Conservation (phyloP, 2,888 invertebrate species). For the Coelinius sp. region DNA sequence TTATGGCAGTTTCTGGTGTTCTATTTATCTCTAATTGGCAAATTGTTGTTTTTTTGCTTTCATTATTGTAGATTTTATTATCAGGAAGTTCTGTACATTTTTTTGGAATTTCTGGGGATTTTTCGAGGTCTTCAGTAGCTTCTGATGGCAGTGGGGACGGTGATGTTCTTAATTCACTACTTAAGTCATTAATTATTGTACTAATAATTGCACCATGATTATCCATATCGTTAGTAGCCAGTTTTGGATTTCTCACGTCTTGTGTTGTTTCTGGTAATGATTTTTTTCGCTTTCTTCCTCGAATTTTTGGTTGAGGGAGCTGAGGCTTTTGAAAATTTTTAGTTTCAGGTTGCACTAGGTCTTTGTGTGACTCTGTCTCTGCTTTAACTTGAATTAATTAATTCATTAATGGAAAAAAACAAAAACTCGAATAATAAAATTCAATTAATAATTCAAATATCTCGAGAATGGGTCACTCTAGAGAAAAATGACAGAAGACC, state of each 20-base stretch:
- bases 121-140: not conserved
- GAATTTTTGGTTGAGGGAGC: conserved; percentile 42
- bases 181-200: not conserved
- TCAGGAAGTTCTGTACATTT: not conserved
- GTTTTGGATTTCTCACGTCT: conserved; percentile 24
- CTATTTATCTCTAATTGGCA: conserved; percentile 18
- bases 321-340: conserved; percentile 24
- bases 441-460: too few relatives aligned
- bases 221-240: conserved; percentile 36
- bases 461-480: too few relatives aligned
- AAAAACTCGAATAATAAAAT: too few relatives aligned
- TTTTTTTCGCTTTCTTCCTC: conserved; percentile 50
- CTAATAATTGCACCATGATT: conserved; percentile 35
- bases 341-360: not conserved
- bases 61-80: not conserved
- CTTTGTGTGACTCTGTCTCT: conserved; percentile 45
- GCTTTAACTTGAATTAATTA: conserved; percentile 39
- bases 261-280: conserved; percentile 30
- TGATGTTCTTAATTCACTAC: conserved; percentile 44
- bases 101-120: not conserved
- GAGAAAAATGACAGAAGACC: too few relatives aligned
- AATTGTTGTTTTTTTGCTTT: not conserved
- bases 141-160: conserved; percentile 45
- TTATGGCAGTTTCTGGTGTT: not conserved
- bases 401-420: too few relatives aligned